These are phyloP conservation scores for Alentia gelatinosa DNA, from an alignment of 2,888 invertebrate species.

Conservation along the genomic window DNA sequence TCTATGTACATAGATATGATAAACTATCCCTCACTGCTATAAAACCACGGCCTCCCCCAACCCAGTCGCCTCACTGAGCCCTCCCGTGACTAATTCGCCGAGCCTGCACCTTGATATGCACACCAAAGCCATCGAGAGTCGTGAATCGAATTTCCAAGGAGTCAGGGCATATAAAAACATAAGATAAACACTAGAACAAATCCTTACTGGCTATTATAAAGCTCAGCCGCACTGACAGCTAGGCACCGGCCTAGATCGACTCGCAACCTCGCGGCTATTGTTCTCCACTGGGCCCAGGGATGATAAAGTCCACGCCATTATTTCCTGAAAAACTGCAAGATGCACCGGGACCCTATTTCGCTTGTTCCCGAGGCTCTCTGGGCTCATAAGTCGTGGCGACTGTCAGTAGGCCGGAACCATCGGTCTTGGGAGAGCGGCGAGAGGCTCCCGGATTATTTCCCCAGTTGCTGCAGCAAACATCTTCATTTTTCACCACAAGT, in stretches of 20 bases:
- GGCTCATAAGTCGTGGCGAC: background rate
- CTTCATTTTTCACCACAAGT: conserved; percentile 26
- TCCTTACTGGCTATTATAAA: background rate
- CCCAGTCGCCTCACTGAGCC: too few relatives aligned
- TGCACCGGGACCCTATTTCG: background rate
- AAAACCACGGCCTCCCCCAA: too few relatives aligned
- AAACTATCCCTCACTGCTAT: too few relatives aligned
- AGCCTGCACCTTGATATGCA: background rate
- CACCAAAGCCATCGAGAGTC: background rate
- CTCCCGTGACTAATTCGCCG: background rate
- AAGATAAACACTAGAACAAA: too few relatives aligned
- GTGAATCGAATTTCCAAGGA: background rate
- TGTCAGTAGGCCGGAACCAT: background rate
- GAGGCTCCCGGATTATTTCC: conserved; percentile 8
- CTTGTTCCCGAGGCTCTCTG: background rate
- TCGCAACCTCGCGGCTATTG: background rate
- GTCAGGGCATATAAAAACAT: background rate
- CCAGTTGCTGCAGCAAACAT: conserved; percentile 15
- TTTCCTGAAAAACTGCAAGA: conserved; percentile 3
- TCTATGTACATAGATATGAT: too few relatives aligned
- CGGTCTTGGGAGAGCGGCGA: background rate
- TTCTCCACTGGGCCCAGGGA: background rate
- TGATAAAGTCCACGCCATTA: background rate
- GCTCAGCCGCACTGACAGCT: background rate
- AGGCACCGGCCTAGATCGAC: background rate